A percentile compares a stretch with the other conserved stretches of the same genome.
phyloP scores from a whole-genome alignment of 2,113 vertebrate species.

The Nematolebias whitei region DNA sequence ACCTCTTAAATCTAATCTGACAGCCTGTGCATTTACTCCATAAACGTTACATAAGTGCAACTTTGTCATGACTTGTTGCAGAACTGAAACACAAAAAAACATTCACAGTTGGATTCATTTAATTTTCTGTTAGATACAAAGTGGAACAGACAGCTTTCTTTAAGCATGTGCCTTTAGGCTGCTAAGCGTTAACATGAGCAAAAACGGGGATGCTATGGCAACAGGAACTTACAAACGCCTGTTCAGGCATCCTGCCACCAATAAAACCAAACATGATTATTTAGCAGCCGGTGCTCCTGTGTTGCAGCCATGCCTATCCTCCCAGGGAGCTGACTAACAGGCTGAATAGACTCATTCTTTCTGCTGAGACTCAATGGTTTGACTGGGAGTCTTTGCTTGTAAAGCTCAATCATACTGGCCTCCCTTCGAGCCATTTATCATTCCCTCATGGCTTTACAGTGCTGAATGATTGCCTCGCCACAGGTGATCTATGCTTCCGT shows the following conservation, averaged over 20 bases:
- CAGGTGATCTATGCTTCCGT: neutral
- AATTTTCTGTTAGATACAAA: too few species aligned
- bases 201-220: neutral
- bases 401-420: conserved; percentile 39
- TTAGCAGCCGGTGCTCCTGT: conserved; percentile 27
- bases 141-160: neutral
- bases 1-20: neutral
- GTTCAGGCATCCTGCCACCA: conserved; percentile 28
- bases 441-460: conserved; percentile 27
- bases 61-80: too few species aligned
- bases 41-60: neutral
- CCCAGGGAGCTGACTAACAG: conserved; percentile 35
- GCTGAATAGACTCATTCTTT: conserved; percentile 64
- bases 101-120: too few species aligned
- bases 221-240: conserved; percentile 40
- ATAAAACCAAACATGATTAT: conserved; percentile 43
- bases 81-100: too few species aligned
- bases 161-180: neutral
- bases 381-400: conserved; percentile 37
- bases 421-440: conserved; percentile 20
- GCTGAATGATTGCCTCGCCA: conserved; percentile 6
- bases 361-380: conserved; percentile 33
- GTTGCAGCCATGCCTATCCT: conserved; percentile 43
- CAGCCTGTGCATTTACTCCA: neutral
- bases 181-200: neutral